Base-by-base conservation (phyloP, 23 tunicate species). In the Corella eumyota region DNA sequence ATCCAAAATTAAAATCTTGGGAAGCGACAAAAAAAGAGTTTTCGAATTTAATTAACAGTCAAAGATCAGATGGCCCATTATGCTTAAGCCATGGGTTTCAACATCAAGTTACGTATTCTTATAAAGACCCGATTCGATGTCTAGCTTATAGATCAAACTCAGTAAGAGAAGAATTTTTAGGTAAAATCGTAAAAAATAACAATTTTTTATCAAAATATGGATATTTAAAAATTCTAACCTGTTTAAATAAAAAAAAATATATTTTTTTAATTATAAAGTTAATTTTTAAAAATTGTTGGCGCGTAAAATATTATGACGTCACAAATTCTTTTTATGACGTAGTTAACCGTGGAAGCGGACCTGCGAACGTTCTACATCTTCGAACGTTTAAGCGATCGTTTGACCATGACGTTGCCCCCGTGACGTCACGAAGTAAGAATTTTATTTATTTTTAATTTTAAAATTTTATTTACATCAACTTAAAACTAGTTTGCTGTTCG, bases 71-170 rank as follows among this genome's bases (percentile, higher is more conserved):
- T 46, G 19, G 54, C 20, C 64, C 72, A 9, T 45, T 79, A 30
- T 79, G 88, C 44, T 45, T 79, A 20, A 63, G 61, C 2, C 88
- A 79, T 57, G 88, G 88, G n/a, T 79, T 67, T 25, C 78, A 79
- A 61, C 65, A 55, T 46, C 78, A 79, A 64, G 68, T 34, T 15
- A 52, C 72, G 32, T 71, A 50, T 36, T 34, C 69, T 7, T 79
- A 63, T 36, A 64, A 45, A 31, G 88, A 79, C 20, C 44, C 68
- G 9, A 54, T 79, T 29, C 48, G 75, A 56, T 79, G 88, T 64
- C 21, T 68, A 9, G 78, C 78, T 15, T 61, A 69, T 45, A 36
- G 88, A 45, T 64, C 78, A 47, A 71, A 65, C 45, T 40, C 71
- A 6, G 60, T 79, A 7, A 54, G 79, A 22, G 88, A 79, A 57